Evolutionary conservation across 2,888 invertebrate genomes (phyloP), one percentile per base, ranked within the genome.

Genomic region (Diarsia mendica): DNA sequence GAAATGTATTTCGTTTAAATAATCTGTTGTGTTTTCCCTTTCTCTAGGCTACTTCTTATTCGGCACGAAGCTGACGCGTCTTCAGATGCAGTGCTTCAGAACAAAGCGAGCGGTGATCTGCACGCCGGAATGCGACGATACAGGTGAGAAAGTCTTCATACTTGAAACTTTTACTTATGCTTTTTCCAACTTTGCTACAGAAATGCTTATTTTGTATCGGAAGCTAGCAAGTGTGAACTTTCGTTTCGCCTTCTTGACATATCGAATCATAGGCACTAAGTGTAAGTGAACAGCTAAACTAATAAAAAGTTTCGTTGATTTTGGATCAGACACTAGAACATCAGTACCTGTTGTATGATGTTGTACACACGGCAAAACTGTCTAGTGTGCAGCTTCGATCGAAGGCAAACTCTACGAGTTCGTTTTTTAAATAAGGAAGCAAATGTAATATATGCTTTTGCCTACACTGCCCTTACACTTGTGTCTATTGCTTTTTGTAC

Each of bases 111-210:
- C 92, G 44, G 93, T 96, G 13, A 94, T 95, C 70, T 96, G 96
- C 84, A 96, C 95, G 9, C 96, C 96, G 0, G 96, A 96, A 80
- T 96, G 96, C 72, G 96, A 96, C 78, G 96, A 96, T 73, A 96
- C 95, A 11, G 96, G 96, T 96, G 60, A 83, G 80, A 9, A 61
- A 48, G 6, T 48, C 20, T 44, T 33, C 23, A 33, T 18, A 60
- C 49, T 61, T 53, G 5, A 39, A 28, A 13, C 8, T 15, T 13
- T 13, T 23, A 51, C 44, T 20, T 44, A 18, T 51, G 44, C 79
- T 58, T 74, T 61, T 39, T 10, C 28, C 2, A 65, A 20, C 49
- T 28, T 60, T 60, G 28, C 33, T 10, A 60, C 60, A 33, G 60
- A 18, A 60, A 18, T 33, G 18, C 8, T 33, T 60, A 10, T 60